Evolutionary conservation across 2,113 vertebrate species (phyloP).

Genomic region (Psittacara wagleri): DNA sequence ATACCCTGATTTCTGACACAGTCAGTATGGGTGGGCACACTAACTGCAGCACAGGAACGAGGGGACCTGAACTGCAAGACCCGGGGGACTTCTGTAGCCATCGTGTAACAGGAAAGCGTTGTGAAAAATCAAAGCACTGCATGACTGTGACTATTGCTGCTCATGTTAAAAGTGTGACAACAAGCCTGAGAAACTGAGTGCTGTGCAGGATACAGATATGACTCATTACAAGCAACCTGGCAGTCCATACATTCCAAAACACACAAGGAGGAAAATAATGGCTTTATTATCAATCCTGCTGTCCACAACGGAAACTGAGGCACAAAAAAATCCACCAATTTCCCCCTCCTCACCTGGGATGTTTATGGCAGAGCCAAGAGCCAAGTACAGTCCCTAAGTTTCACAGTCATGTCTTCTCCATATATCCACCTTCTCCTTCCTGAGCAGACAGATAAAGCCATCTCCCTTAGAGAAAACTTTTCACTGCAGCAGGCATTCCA

Average conservation of each 20-base stretch:
- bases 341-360: not conserved
- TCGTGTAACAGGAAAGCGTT: not conserved
- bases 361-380: not conserved
- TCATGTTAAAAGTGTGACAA: not conserved
- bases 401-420: not conserved
- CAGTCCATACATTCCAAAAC: not conserved
- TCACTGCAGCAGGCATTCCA: not conserved
- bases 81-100: not conserved
- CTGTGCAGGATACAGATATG: not conserved
- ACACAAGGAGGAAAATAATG: rapidly evolving
- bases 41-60: not conserved
- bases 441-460: not conserved
- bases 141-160: not conserved
- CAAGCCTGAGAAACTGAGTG: not conserved
- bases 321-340: not conserved
- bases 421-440: not conserved
- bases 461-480: not conserved
- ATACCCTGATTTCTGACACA: not conserved
- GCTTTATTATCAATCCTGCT: not conserved
- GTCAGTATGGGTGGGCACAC: not conserved
- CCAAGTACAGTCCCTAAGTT: not conserved
- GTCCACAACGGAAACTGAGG: not conserved
- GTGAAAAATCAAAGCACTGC: not conserved
- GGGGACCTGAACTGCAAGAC: not conserved
- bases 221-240: not conserved